phyloP scores from a whole-genome alignment of 2,888 invertebrate species.

The Allygus modestus region DNA sequence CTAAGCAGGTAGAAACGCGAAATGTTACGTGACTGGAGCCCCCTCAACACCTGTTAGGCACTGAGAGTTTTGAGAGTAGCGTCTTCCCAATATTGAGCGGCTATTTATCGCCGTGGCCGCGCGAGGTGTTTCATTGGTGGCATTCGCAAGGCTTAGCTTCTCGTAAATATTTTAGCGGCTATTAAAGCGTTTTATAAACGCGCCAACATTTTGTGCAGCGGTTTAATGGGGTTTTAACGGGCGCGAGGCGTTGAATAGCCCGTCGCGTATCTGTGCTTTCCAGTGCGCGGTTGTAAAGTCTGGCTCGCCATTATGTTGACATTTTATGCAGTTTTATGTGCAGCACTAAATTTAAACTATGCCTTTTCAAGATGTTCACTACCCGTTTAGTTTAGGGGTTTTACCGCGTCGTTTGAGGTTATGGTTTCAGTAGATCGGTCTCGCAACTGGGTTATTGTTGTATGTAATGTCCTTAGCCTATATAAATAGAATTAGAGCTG shows the following conservation, averaged over 20 bases:
- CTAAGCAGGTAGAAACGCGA: too few relatives aligned
- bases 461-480: too few relatives aligned
- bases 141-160: neutral
- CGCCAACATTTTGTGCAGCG: conserved; percentile 38
- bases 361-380: neutral
- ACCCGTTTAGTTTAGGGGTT: too few relatives aligned
- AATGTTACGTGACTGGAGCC: too few relatives aligned
- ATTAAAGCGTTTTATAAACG: conserved; percentile 47
- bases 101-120: neutral
- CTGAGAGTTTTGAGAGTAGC: too few relatives aligned
- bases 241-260: neutral
- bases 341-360: neutral
- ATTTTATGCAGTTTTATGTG: conserved; percentile 18
- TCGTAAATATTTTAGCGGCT: conserved; percentile 46
- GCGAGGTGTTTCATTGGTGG: neutral
- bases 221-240: conserved; percentile 31
- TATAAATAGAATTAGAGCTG: too few relatives aligned
- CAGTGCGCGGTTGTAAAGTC: neutral
- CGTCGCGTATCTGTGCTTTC: neutral
- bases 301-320: neutral
- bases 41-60: too few relatives aligned
- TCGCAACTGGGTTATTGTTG: too few relatives aligned
- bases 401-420: too few relatives aligned
- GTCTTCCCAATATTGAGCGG: neutral
- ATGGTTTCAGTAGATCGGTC: too few relatives aligned